These are phyloP conservation scores for Himantopus leucocephalus DNA, from an alignment of 2,113 vertebrate species.

Conservation along the genomic window DNA sequence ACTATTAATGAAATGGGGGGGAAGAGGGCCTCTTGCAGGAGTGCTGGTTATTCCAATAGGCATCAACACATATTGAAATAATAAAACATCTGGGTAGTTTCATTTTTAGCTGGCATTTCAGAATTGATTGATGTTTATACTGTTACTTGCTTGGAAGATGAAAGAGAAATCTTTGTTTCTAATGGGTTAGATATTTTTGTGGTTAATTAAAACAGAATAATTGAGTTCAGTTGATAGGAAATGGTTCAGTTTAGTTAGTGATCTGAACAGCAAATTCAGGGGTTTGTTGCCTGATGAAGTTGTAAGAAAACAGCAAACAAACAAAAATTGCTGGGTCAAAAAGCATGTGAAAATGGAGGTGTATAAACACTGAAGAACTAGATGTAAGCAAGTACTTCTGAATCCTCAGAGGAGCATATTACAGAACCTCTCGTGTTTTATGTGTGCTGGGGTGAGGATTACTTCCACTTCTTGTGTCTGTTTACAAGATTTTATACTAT, in stretches of 20 bases:
- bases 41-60: neutral
- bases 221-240: neutral
- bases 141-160: neutral
- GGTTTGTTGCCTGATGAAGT: neutral
- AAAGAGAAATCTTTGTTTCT: slow-evolving; percentile 3
- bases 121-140: neutral
- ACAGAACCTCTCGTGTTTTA: neutral
- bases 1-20: neutral
- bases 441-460: neutral
- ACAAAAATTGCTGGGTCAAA: neutral
- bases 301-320: neutral
- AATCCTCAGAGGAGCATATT: neutral
- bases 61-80: neutral
- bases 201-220: neutral
- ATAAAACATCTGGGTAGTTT: neutral
- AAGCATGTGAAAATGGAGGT: neutral
- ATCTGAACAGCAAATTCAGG: neutral
- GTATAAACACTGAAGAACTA: neutral
- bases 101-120: neutral
- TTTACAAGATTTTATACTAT: neutral
- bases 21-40: neutral
- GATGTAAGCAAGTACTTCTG: neutral
- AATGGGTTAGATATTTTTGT: neutral
- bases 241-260: neutral
- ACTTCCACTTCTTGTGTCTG: neutral